A percentile compares a stretch with the other conserved stretches of the same genome.
phyloP scores from a whole-genome alignment of 2,113 vertebrate genomes.

The Oryzias curvinotus region DNA sequence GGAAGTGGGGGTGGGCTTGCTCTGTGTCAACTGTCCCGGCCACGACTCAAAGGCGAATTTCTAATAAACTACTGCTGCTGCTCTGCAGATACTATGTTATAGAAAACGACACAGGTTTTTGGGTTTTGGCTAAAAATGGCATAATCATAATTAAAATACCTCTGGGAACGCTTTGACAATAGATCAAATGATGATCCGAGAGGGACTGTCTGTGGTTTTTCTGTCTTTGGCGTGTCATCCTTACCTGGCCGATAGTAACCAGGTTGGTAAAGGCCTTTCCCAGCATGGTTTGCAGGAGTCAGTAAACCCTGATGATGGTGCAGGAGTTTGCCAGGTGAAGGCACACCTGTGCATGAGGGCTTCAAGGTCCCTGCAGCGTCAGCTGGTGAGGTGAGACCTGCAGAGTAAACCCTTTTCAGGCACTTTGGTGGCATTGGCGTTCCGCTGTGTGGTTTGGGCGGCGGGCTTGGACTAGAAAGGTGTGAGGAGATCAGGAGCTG shows the following conservation, averaged over 20 bases:
- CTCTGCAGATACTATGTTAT: too few relatives aligned
- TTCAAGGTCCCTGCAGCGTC: constrained; percentile 63
- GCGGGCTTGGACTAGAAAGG: constrained; percentile 21
- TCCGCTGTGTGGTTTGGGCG: constrained; percentile 53
- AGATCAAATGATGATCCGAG: too few relatives aligned
- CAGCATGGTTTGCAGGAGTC: constrained; percentile 30
- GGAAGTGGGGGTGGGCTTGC: too few relatives aligned
- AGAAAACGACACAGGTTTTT: too few relatives aligned
- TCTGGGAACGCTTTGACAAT: too few relatives aligned
- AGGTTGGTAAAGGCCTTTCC: constrained; percentile 64
- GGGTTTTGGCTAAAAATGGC: too few relatives aligned
- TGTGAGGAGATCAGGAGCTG: constrained; percentile 64
- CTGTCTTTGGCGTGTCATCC: neutral
- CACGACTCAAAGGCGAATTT: too few relatives aligned
- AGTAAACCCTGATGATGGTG: constrained; percentile 63
- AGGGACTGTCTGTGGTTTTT: neutral
- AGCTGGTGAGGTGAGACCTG: constrained; percentile 62
- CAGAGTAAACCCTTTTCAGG: constrained; percentile 69
- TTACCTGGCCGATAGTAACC: constrained; percentile 75
- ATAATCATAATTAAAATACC: too few relatives aligned
- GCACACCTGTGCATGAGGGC: constrained; percentile 52
- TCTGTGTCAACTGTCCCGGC: too few relatives aligned
- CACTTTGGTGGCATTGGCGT: constrained; percentile 69
- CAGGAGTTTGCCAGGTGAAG: constrained; percentile 36
- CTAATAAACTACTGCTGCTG: too few relatives aligned